These are phyloP conservation scores for Pristionchus arcanus DNA, from an alignment of 2,888 invertebrate species.

Conservation along the genomic window DNA sequence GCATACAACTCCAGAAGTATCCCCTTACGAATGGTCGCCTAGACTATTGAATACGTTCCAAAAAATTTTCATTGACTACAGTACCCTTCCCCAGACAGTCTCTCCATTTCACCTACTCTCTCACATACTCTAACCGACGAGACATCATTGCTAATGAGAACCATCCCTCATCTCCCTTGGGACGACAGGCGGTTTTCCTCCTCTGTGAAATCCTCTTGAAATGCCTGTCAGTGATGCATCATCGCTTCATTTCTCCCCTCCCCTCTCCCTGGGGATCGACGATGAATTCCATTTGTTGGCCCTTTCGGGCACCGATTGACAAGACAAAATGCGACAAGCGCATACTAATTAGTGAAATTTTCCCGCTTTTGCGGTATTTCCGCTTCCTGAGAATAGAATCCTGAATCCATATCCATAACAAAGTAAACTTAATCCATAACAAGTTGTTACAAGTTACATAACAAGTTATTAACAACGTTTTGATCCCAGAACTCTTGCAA, in stretches of 20 bases:
- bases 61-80: no score
- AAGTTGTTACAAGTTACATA: no score
- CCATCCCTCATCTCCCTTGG: background rate
- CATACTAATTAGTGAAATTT: background rate
- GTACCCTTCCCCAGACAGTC: no score
- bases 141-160: background rate
- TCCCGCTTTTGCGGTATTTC: background rate
- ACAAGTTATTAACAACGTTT: no score
- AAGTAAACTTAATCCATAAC: no score
- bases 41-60: no score
- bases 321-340: background rate
- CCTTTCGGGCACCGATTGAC: background rate
- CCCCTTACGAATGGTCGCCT: no score
- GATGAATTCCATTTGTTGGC: conserved; percentile 20
- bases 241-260: conserved; percentile 9
- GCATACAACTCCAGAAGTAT: no score
- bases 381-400: no score
- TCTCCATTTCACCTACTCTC: background rate
- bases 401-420: no score
- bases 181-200: background rate
- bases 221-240: conserved; percentile 34
- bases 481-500: no score
- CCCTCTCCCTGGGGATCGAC: background rate
- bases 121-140: background rate
- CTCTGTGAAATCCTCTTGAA: conserved; percentile 16